A percentile compares a stretch with the other conserved stretches of the same genome.
Evolutionary conservation across 1,140 invertebrate genomes (phyloP).

Genomic region (Heliconius hermathena): DNA sequence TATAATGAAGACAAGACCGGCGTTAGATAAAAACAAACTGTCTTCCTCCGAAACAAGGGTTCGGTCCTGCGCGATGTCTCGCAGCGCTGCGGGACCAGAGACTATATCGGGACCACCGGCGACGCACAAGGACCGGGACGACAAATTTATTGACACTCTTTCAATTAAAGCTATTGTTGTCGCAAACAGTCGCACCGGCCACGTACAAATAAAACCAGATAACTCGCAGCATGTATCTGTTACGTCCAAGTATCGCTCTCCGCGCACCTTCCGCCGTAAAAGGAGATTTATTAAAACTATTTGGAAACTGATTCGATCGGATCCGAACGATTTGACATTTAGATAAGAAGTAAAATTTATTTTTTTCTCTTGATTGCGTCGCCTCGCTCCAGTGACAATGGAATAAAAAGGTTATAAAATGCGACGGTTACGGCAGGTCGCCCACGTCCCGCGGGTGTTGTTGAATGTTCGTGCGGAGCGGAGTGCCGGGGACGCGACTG

Average conservation of each 20-base stretch:
- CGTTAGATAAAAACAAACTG: slow-evolving; percentile 74
- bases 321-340: slow-evolving; percentile 81
- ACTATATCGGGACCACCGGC: slow-evolving; percentile 74
- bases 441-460: slow-evolving; percentile 70
- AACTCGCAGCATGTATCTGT: slow-evolving; percentile 76
- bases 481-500: slow-evolving; percentile 41
- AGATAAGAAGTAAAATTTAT: slow-evolving; percentile 81
- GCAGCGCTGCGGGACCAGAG: slow-evolving; percentile 48
- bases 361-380: slow-evolving; percentile 72
- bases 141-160: slow-evolving; percentile 82
- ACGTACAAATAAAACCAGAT: slow-evolving; percentile 77
- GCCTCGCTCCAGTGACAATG: slow-evolving; percentile 74
- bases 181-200: slow-evolving; percentile 63
- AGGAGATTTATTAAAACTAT: slow-evolving; percentile 82
- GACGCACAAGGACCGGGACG: slow-evolving; percentile 58
- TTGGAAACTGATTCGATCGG: slow-evolving; percentile 81
- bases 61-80: slow-evolving; percentile 62
- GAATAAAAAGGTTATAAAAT: slow-evolving; percentile 81
- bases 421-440: slow-evolving; percentile 64
- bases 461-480: slow-evolving; percentile 56
- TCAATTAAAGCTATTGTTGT: slow-evolving; percentile 81
- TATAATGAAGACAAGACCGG: slow-evolving; percentile 69
- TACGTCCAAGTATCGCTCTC: slow-evolving; percentile 69
- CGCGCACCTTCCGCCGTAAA: slow-evolving; percentile 70
- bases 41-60: slow-evolving; percentile 64